These are phyloP conservation scores for Piprites chloris DNA, from an alignment of 2,113 vertebrate genomes.

Conservation along the genomic window DNA sequence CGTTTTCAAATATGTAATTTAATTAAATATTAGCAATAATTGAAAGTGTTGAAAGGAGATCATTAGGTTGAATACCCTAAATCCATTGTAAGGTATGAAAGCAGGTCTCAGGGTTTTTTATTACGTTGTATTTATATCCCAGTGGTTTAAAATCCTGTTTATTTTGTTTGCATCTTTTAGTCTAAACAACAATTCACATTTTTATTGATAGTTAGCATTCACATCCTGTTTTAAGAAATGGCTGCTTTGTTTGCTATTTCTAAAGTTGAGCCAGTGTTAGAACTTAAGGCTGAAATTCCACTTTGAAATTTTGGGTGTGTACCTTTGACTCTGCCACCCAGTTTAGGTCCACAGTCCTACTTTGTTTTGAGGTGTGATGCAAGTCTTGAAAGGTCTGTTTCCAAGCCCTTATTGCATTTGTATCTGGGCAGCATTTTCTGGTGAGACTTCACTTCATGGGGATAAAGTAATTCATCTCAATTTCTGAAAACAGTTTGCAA, in stretches of 20 bases:
- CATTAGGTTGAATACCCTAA: background rate
- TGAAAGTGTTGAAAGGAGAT: constrained; percentile 5
- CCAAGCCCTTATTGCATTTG: background rate
- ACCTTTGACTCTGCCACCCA: background rate
- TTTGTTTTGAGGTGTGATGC: background rate
- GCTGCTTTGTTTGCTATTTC: background rate
- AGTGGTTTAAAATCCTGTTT: background rate
- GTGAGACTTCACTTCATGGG: background rate
- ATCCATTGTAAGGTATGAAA: background rate
- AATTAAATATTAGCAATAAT: constrained; percentile 40
- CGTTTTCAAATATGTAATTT: constrained; percentile 24
- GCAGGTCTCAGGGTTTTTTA: background rate
- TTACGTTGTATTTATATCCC: background rate
- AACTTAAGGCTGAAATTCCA: background rate
- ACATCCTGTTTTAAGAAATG: background rate
- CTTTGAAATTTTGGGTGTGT: background rate
- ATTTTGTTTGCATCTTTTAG: background rate
- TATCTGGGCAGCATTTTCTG: background rate
- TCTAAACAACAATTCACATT: background rate
- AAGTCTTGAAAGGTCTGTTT: background rate
- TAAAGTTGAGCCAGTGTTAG: background rate
- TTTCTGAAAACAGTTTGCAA: background rate
- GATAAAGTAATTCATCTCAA: background rate
- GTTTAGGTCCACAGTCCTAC: background rate
- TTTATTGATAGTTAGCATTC: background rate